Evolutionary conservation across 1,140 invertebrate species (phyloP).

Genomic region (Lycorma delicatula): DNA sequence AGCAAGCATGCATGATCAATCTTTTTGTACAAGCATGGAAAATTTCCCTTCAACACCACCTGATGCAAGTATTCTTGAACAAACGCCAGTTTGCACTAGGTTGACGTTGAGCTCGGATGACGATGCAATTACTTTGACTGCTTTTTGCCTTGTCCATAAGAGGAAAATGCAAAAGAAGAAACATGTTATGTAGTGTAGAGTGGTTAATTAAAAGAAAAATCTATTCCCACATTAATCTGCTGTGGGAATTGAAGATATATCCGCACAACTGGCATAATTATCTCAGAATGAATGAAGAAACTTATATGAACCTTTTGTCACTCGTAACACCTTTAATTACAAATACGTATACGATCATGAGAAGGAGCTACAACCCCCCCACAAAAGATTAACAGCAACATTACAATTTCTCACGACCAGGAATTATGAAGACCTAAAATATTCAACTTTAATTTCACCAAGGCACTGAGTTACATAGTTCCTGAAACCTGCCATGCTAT

Average conservation of each 20-base stretch:
- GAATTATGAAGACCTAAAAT: slow-evolving; percentile 35
- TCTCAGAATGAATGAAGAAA: slow-evolving; percentile 14
- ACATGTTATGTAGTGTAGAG: no score
- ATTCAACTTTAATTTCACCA: slow-evolving; percentile 29
- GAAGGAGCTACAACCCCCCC: slow-evolving; percentile 32
- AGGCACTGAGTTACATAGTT: slow-evolving; percentile 27
- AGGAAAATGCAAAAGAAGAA: no score
- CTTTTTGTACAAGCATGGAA: no score
- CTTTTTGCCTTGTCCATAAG: no score
- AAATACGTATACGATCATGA: slow-evolving; percentile 36
- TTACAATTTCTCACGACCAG: slow-evolving; percentile 35
- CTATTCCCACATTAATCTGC: slow-evolving; percentile 6
- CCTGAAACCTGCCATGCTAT: slow-evolving; percentile 28
- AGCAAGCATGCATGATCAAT: no score
- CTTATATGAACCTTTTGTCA: slow-evolving; percentile 29
- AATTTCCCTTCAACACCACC: no score
- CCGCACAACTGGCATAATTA: slow-evolving; percentile 26
- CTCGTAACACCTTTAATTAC: slow-evolving; percentile 29
- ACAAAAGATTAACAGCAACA: slow-evolving; percentile 34
- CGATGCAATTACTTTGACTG: no score
- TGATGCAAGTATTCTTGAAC: no score
- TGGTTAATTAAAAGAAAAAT: no score
- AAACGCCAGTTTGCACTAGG: no score
- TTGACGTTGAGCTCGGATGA: no score
- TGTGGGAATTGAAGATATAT: slow-evolving; percentile 16